Conservation (phyloP, 2,888 invertebrate species). For the Dolichomitus sp. region DNA sequence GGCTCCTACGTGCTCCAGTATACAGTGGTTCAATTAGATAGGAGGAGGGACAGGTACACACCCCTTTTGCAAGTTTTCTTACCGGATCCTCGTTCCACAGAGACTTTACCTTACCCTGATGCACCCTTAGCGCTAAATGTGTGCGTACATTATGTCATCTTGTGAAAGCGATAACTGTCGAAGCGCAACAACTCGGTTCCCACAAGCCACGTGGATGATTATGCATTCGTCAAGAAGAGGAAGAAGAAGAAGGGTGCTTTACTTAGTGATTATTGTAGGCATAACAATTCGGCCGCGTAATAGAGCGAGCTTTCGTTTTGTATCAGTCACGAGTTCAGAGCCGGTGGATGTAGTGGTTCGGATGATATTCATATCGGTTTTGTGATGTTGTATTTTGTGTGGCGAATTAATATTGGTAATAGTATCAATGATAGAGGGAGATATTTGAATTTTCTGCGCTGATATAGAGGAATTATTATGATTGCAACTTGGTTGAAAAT, state of each 20-base stretch:
- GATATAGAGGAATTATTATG: background rate
- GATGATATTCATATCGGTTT: no score
- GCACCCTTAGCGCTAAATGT: background rate
- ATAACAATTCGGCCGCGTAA: slow-evolving; percentile 22
- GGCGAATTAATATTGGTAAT: background rate
- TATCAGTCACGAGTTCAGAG: slow-evolving; percentile 34
- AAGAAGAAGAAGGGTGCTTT: slow-evolving; percentile 20
- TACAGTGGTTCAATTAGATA: slow-evolving; percentile 35
- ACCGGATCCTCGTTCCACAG: background rate
- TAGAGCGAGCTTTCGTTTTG: slow-evolving; percentile 5
- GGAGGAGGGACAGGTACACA: slow-evolving; percentile 13
- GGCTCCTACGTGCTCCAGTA: slow-evolving; percentile 10
- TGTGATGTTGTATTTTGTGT: background rate
- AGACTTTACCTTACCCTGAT: background rate
- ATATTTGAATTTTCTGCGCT: background rate
- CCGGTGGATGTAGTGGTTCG: slow-evolving; percentile 22
- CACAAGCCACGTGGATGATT: slow-evolving; percentile 30
- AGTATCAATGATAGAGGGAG: background rate
- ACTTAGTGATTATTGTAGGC: slow-evolving; percentile 19
- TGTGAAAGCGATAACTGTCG: slow-evolving; percentile 47
- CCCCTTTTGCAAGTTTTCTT: slow-evolving; percentile 14
- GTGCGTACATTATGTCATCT: slow-evolving; percentile 24
- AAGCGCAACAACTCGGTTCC: slow-evolving; percentile 41
- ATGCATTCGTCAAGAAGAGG: slow-evolving; percentile 16
- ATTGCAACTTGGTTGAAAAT: background rate